Base-by-base conservation (phyloP, 2,113 vertebrate genomes). In the Ramphastos sulfuratus region DNA sequence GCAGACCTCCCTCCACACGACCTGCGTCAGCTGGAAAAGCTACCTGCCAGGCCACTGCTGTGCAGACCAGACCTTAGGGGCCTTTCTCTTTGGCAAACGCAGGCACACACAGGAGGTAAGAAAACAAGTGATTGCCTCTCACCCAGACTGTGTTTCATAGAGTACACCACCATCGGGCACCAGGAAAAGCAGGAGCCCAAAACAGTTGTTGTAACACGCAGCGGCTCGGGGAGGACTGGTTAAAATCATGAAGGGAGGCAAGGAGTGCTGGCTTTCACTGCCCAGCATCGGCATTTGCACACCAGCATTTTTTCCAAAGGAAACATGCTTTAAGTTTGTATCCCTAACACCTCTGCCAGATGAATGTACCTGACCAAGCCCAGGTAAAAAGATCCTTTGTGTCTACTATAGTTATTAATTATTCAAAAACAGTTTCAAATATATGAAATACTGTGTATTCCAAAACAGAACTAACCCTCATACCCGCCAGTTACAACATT, bases 161-260 rank as follows among this genome's bases (percentile, higher is more conserved):
- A 4, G 28, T 7, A 46, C 5, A 15, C 66, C 7, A 67, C 63
- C 66, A 61, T 48, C 48, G 44, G 12, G 4, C 50, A 27, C 31
- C 16, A 74, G 85, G 76, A 42, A 82, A 67, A 94, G 59, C 2
- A 7, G 91, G 90, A 92, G 89, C 39, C 71, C 15, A 4, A 61
- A 2, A 12, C 75, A 13, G 30, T 6, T 8, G 4, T 60, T 70
- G 1, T 15, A 50, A 8, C 1, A 79, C 48, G 35, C 3, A 24
- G 52, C 55, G 56, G 42, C 39, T 48, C 2, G 37, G 23, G 55
- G 15, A 82, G 56, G 77, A 24, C 35, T 0, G 12, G 58, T 42
- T 67, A 6, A 54, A 85, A 64, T 0, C 37, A 27, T 0, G 1
- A 10, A 21, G 63, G 3, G 0, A 6, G n/a, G 46, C n/a, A 15